phyloP scores from a whole-genome alignment of 2,797 vertebrate genomes.

The Alfaro cultratus region DNA sequence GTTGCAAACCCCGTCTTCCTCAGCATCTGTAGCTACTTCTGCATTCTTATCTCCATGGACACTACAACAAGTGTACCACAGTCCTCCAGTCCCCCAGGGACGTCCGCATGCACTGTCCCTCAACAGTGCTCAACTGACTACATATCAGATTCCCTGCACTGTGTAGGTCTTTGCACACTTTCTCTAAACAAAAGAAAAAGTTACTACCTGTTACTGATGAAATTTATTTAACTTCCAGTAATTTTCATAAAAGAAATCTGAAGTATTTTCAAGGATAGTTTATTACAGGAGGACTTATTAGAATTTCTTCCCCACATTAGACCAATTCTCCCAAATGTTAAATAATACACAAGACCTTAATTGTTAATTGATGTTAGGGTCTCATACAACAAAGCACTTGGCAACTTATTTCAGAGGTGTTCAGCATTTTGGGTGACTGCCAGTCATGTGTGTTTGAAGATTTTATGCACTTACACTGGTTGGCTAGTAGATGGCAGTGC shows the following conservation, averaged over 20 bases:
- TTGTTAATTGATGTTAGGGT: neutral
- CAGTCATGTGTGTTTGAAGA: neutral
- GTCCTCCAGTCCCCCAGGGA: neutral
- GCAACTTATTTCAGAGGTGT: neutral
- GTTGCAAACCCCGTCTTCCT: neutral
- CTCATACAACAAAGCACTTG: neutral
- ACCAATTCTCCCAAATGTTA: neutral
- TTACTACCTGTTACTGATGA: neutral
- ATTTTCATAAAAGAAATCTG: neutral
- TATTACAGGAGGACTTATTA: neutral
- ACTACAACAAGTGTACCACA: neutral
- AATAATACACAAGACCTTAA: neutral
- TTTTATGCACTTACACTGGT: neutral
- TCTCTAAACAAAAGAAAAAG: neutral
- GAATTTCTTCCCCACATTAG: neutral
- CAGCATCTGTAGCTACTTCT: neutral
- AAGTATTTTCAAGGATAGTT: neutral
- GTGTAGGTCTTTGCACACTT: neutral
- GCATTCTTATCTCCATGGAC: neutral
- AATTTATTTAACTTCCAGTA: neutral
- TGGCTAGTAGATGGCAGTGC: neutral
- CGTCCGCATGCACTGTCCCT: neutral
- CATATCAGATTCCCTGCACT: neutral
- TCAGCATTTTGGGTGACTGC: neutral
- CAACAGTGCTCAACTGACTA: neutral